A percentile compares a stretch with the other conserved stretches of the same genome.
Conservation (phyloP, 2,888 invertebrate species). For the Halocaridina rubra region DNA sequence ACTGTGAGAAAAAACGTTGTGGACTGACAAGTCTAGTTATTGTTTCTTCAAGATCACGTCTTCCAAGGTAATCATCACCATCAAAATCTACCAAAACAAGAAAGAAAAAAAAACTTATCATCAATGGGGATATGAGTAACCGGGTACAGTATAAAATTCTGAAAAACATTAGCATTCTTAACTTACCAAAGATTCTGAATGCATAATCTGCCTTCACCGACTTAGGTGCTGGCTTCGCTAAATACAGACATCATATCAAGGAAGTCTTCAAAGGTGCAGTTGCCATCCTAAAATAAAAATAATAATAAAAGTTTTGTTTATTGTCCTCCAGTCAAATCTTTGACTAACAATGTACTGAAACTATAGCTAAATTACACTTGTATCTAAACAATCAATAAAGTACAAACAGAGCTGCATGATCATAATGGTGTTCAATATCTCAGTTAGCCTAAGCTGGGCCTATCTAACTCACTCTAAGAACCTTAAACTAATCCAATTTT, state of each 20-base stretch:
- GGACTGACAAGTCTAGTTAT: constrained; percentile 82
- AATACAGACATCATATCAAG: constrained; percentile 97
- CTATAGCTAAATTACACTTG: no score
- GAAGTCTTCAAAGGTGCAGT: constrained; percentile 95
- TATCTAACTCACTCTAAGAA: no score
- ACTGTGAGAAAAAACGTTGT: constrained; percentile 77
- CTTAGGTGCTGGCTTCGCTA: constrained; percentile 88
- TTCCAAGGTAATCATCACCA: constrained; percentile 91
- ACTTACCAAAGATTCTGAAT: constrained; percentile 91
- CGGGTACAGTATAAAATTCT: no score
- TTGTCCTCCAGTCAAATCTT: no score
- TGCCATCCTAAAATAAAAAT: constrained; percentile 81
- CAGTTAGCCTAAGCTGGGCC: no score
- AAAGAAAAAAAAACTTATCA: not conserved
- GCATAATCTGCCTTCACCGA: constrained; percentile 95
- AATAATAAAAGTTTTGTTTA: no score
- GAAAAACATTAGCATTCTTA: not conserved
- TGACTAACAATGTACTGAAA: no score
- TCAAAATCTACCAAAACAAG: constrained; percentile 78
- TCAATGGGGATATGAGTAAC: no score
- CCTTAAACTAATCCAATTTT: no score
- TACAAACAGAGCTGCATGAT: no score
- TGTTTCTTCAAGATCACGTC: constrained; percentile 84
- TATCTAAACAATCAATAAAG: no score
- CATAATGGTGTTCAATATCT: no score